phyloP scores from a whole-genome alignment of 30 jellyfish, hydroid and myxozoan species.

The Sanderia malayensis region DNA sequence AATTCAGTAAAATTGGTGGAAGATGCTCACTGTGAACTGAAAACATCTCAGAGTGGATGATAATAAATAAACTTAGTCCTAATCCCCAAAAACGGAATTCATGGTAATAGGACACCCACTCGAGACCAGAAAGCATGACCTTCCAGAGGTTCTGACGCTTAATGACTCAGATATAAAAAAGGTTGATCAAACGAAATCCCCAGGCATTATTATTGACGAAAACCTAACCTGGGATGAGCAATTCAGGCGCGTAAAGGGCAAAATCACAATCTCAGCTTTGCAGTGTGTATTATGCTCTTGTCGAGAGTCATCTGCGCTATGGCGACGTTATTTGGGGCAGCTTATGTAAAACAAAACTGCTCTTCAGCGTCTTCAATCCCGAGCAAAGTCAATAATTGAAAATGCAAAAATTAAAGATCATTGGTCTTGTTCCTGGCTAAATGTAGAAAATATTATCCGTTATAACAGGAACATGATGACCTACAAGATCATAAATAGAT shows the following conservation, averaged over 20 bases:
- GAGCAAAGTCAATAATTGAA: not conserved
- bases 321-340: not conserved
- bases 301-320: not conserved
- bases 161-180: not conserved
- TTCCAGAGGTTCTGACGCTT: not conserved
- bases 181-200: not conserved
- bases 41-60: conserved; percentile 1
- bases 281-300: not conserved
- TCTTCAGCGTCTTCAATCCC: not conserved
- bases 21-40: conserved; percentile 10
- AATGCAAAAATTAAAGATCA: not conserved
- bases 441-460: not conserved
- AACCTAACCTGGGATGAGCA: not conserved
- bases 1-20: conserved; percentile 16
- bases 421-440: conserved; percentile 1
- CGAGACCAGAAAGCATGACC: not conserved
- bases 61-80: conserved; percentile 5
- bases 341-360: not conserved
- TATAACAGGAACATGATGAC: not conserved
- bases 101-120: not conserved
- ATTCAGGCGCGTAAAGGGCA: not conserved
- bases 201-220: not conserved
- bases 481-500: not conserved
- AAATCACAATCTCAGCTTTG: not conserved
- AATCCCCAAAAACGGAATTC: conserved; percentile 6